These are phyloP conservation scores for Chrysochloris asiatica DNA, from an alignment of 2,113 vertebrate genomes.

Conservation along the genomic window DNA sequence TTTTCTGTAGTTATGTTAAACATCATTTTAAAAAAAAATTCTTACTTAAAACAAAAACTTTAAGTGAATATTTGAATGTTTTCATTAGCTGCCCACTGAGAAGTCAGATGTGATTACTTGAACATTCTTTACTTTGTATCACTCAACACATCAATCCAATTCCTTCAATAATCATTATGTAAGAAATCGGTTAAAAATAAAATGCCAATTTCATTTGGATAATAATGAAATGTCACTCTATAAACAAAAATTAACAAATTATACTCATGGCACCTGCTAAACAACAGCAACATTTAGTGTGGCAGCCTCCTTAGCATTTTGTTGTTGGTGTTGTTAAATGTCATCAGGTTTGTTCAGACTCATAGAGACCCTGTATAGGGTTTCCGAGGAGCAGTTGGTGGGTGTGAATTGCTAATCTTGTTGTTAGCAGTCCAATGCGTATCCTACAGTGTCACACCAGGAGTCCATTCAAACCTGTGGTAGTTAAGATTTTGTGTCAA, in stretches of 20 bases:
- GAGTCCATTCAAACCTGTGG: too few species aligned
- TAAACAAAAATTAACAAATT: constrained; percentile 10
- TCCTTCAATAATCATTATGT: neutral
- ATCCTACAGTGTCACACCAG: too few species aligned
- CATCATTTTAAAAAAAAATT: constrained; percentile 43
- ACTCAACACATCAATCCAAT: neutral
- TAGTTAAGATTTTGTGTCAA: too few species aligned
- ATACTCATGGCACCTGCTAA: too few species aligned
- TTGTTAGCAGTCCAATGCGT: too few species aligned
- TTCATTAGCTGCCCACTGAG: constrained; percentile 15
- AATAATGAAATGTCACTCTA: neutral
- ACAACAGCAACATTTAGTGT: too few species aligned
- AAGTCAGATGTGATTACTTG: neutral
- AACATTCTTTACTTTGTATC: constrained; percentile 40
- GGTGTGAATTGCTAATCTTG: too few species aligned
- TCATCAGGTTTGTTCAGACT: too few species aligned
- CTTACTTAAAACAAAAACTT: neutral
- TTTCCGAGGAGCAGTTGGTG: too few species aligned
- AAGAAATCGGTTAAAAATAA: constrained; percentile 31
- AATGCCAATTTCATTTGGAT: constrained; percentile 31
- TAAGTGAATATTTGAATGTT: neutral
- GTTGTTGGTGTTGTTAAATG: too few species aligned
- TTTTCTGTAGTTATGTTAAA: constrained; percentile 27
- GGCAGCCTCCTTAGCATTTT: neutral
- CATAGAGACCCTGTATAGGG: too few species aligned